These are phyloP conservation scores for Yponomeuta cagnagella DNA, from an alignment of 2,888 invertebrate genomes.

Conservation along the genomic window DNA sequence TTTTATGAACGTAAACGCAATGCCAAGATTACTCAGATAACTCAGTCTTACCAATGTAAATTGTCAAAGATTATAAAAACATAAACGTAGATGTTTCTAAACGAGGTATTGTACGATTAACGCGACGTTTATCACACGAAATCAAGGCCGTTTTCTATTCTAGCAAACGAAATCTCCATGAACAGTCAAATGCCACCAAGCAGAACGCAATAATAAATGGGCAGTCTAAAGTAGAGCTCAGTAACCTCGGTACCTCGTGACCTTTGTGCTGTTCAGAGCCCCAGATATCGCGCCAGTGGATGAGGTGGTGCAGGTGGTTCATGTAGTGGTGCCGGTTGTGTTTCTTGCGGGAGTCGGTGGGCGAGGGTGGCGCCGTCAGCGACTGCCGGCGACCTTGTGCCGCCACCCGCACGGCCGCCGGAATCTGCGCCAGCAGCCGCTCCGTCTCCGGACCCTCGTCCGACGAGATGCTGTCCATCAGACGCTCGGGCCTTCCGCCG, in stretches of 20 bases:
- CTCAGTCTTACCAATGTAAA: not conserved
- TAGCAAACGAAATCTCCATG: not conserved
- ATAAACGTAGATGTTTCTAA: not conserved
- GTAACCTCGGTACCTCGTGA: constrained; percentile 50
- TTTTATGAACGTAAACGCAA: not conserved
- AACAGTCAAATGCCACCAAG: constrained; percentile 1
- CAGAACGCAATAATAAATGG: not conserved
- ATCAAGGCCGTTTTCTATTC: not conserved
- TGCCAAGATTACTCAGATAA: not conserved
- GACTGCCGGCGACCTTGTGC: constrained; percentile 52
- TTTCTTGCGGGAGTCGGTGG: constrained; percentile 66
- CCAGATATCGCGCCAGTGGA: constrained; percentile 71
- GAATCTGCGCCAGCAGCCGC: constrained; percentile 48
- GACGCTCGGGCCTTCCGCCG: constrained; percentile 29
- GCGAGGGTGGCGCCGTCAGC: constrained; percentile 68
- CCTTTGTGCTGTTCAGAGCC: constrained; percentile 62
- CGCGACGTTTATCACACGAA: not conserved
- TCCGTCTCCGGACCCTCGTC: constrained; percentile 67
- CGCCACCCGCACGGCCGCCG: constrained; percentile 44
- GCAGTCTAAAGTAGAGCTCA: not conserved
- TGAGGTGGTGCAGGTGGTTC: constrained; percentile 65
- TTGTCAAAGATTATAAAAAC: not conserved
- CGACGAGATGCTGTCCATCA: constrained; percentile 64
- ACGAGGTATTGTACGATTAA: not conserved
- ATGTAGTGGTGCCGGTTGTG: constrained; percentile 59